phyloP scores from a whole-genome alignment of 1,140 invertebrate species.

The Heliothis subflexa region DNA sequence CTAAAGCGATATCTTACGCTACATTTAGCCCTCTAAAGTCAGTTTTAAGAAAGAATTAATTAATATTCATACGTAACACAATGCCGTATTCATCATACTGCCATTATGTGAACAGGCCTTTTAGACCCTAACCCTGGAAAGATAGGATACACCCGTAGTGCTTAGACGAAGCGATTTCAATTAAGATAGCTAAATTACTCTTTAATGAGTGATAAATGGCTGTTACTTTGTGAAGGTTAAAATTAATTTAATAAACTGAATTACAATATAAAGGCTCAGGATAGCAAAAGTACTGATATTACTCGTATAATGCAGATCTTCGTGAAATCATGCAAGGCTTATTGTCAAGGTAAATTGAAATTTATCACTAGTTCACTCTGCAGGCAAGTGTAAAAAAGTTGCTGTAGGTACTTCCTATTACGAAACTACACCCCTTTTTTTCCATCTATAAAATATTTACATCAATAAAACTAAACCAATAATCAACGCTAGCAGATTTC shows the following conservation, averaged over 20 bases:
- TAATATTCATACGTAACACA: conserved; percentile 12
- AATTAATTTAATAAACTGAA: neutral
- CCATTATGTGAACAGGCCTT: conserved; percentile 17
- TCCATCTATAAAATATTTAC: neutral
- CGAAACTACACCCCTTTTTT: too few species aligned
- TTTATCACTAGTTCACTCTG: too few species aligned
- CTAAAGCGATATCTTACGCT: neutral
- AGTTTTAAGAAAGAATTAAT: conserved; percentile 21
- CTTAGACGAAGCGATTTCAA: conserved; percentile 1
- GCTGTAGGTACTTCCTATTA: too few species aligned
- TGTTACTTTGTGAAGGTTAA: neutral
- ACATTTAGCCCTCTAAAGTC: neutral
- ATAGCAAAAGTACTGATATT: too few species aligned
- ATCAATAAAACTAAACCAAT: neutral
- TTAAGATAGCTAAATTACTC: too few species aligned
- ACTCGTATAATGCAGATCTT: too few species aligned
- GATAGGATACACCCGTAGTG: neutral
- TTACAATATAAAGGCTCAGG: neutral
- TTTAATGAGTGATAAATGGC: neutral
- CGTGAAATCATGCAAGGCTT: too few species aligned
- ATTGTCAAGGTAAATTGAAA: too few species aligned
- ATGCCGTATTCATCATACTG: conserved; percentile 23
- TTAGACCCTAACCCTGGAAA: conserved; percentile 4
- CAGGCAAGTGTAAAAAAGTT: too few species aligned
- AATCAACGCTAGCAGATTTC: too few species aligned